phyloP scores from a whole-genome alignment of 1,140 invertebrate species.

The Brachionus asplanchnoidis region DNA sequence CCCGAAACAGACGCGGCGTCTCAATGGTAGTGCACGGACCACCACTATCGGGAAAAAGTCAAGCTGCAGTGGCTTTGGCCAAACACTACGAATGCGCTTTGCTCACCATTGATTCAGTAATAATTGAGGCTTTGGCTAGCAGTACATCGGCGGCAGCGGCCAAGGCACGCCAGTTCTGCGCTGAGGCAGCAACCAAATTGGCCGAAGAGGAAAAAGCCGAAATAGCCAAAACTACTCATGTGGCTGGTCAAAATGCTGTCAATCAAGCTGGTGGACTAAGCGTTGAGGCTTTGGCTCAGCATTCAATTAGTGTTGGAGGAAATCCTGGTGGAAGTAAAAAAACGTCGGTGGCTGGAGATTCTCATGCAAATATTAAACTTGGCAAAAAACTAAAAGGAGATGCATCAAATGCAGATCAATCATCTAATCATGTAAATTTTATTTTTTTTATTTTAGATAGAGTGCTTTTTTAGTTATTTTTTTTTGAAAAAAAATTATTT shows the following conservation, averaged over 20 bases:
- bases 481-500: not conserved
- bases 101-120: slow-evolving; percentile 53
- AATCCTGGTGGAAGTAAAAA: slow-evolving; percentile 36
- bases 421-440: slow-evolving; percentile 7
- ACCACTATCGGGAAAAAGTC: slow-evolving; percentile 50
- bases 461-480: not conserved
- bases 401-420: slow-evolving; percentile 30
- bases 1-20: slow-evolving; percentile 54
- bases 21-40: slow-evolving; percentile 56
- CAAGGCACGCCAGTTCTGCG: slow-evolving; percentile 52
- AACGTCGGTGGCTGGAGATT: slow-evolving; percentile 43
- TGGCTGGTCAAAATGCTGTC: not conserved
- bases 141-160: slow-evolving; percentile 51
- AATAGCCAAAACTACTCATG: slow-evolving; percentile 44
- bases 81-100: slow-evolving; percentile 55
- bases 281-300: slow-evolving; percentile 54
- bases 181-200: slow-evolving; percentile 51
- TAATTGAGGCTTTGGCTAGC: slow-evolving; percentile 55
- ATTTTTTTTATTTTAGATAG: not conserved
- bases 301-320: slow-evolving; percentile 46
- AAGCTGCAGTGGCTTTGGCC: slow-evolving; percentile 50
- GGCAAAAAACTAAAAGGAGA: slow-evolving; percentile 40
- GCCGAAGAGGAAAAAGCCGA: slow-evolving; percentile 51
- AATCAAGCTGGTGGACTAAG: slow-evolving; percentile 49
- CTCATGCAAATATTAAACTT: slow-evolving; percentile 50